Percentiles rank a stretch among this genome's conserved stretches.
Conservation (phyloP, 53 echinoderm and acorn worm genomes). For the Antedon mediterranea region DNA sequence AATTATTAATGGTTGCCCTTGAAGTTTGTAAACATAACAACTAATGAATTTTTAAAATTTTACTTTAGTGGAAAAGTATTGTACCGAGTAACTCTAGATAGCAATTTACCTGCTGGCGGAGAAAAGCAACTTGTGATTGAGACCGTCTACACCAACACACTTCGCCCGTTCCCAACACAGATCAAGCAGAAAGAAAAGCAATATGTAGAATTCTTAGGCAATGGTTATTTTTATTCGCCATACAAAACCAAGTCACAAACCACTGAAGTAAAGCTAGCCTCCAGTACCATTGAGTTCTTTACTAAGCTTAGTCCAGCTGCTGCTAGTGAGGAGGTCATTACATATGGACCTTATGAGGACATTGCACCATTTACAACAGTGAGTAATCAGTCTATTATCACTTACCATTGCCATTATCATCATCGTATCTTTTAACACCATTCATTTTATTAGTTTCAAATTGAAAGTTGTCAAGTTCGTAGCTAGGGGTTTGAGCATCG, state of each 20-base stretch:
- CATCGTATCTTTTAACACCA: no score
- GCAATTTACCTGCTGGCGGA: constrained; percentile 43
- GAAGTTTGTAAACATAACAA: no score
- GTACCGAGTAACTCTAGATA: constrained; percentile 50
- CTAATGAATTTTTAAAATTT: not conserved
- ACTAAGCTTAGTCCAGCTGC: constrained; percentile 74
- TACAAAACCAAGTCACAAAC: constrained; percentile 69
- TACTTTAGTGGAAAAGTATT: constrained; percentile 29
- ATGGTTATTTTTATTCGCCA: constrained; percentile 63
- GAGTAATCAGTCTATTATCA: no score
- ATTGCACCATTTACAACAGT: constrained; percentile 53
- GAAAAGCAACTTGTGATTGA: constrained; percentile 44
- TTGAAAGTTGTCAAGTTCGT: no score
- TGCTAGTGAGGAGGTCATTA: constrained; percentile 52
- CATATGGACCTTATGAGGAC: constrained; percentile 89
- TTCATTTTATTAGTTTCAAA: no score
- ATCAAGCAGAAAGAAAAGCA: constrained; percentile 94
- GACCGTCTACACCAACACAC: constrained; percentile 43
- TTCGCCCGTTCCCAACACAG: constrained; percentile 68
- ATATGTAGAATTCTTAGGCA: constrained; percentile 57
- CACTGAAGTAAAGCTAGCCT: constrained; percentile 65
- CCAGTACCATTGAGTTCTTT: constrained; percentile 61
- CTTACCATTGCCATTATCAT: no score
- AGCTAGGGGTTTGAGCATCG: no score
- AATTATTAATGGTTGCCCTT: no score